phyloP scores from a whole-genome alignment of 2,113 vertebrate species.

The Gobiocypris rarus region DNA sequence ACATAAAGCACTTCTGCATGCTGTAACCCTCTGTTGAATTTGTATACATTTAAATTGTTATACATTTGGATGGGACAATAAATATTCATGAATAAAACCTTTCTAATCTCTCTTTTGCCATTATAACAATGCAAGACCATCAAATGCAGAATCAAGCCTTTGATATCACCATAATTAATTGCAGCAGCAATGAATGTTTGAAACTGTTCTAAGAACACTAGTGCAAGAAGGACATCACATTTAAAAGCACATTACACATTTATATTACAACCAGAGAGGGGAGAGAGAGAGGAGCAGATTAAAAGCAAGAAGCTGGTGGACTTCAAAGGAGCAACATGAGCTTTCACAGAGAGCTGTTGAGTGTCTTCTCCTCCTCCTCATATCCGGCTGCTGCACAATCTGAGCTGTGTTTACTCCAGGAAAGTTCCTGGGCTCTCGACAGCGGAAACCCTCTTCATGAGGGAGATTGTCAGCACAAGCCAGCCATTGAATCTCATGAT shows the following conservation, averaged over 20 bases:
- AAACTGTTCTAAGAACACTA: constrained; percentile 24
- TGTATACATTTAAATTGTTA: too few species aligned
- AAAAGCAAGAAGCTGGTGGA: constrained; percentile 23
- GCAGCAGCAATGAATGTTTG: constrained; percentile 6
- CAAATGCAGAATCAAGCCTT: neutral
- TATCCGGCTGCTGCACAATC: constrained; percentile 42
- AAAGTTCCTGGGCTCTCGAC: neutral
- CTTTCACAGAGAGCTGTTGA: constrained; percentile 40
- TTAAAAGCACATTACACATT: constrained; percentile 27
- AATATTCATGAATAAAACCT: neutral
- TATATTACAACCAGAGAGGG: constrained; percentile 22
- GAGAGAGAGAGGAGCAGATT: neutral
- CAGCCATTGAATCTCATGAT: neutral
- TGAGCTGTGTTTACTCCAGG: constrained; percentile 35
- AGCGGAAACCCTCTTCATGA: constrained; percentile 30
- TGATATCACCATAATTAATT: neutral
- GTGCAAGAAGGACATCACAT: constrained; percentile 3
- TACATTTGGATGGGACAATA: neutral
- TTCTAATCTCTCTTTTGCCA: neutral
- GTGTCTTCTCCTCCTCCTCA: constrained; percentile 25
- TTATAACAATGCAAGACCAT: neutral
- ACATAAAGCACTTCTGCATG: neutral
- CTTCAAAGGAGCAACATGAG: constrained; percentile 25
- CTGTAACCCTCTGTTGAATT: neutral
- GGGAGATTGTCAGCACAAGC: constrained; percentile 29